Conservation (phyloP, 2,797 vertebrate genomes). For the Pteronotus mesoamericanus region DNA sequence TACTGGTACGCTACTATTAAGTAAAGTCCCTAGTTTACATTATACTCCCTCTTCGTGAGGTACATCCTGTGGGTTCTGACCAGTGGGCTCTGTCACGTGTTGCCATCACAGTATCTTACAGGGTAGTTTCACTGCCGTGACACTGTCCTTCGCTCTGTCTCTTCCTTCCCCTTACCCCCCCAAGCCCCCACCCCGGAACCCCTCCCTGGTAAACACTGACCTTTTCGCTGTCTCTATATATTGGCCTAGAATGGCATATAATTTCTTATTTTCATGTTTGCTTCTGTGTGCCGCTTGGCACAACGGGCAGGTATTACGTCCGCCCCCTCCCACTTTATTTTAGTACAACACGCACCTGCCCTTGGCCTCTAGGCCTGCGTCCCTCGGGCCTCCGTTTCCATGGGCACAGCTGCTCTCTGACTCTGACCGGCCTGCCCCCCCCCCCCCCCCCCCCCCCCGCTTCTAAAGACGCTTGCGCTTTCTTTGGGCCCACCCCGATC, state of each 20-base stretch:
- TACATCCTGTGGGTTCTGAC: neutral
- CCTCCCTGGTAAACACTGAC: too few relatives aligned
- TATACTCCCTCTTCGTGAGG: neutral
- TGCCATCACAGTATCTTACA: neutral
- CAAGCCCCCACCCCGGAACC: neutral
- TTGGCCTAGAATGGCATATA: neutral
- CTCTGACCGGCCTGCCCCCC: too few relatives aligned
- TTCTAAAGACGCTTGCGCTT: neutral
- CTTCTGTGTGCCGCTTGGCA: neutral
- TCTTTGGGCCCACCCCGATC: too few relatives aligned
- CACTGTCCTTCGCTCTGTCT: neutral
- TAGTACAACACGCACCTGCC: neutral
- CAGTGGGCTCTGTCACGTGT: neutral
- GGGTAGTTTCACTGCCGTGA: neutral
- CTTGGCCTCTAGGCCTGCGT: rapidly evolving
- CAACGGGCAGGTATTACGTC: neutral
- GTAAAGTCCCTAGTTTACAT: too few relatives aligned
- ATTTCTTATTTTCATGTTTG: neutral
- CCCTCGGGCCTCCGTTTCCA: neutral
- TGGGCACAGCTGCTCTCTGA: neutral
- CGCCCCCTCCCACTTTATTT: neutral
- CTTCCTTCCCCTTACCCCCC: neutral
- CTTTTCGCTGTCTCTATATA: neutral
- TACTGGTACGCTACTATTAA: neutral
- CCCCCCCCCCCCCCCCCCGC: too few relatives aligned